Percentiles rank a stretch among this genome's conserved stretches.
Evolutionary conservation across 92 coral and sea anemone species (phyloP).

Genomic region (Phenganax stokvisi): DNA sequence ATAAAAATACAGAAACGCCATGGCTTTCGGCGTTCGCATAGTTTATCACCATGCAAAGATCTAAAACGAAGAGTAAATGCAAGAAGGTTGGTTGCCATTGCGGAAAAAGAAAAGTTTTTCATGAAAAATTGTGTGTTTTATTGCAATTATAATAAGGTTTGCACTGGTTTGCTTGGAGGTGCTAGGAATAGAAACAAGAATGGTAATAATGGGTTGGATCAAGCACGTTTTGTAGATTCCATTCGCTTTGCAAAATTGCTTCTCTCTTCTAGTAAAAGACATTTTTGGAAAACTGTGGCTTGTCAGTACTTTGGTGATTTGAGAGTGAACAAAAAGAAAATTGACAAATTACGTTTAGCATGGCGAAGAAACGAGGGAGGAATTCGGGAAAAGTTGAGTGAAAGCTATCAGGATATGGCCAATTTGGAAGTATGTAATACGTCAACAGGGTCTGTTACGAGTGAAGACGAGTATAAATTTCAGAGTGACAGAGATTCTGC

Average conservation of each 20-base stretch:
- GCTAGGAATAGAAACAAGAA: neutral
- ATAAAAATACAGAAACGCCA: neutral
- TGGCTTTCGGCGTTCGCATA: neutral
- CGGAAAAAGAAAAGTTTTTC: neutral
- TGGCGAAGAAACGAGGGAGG: slow-evolving; percentile 7
- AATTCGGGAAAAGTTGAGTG: neutral
- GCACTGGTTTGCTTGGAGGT: neutral
- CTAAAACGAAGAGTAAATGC: neutral
- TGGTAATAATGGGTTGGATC: neutral
- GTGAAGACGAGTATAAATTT: too few species aligned
- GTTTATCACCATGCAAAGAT: neutral
- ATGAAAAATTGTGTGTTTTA: neutral
- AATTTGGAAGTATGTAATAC: neutral
- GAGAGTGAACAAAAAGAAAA: neutral
- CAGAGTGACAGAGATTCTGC: neutral
- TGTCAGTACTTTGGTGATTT: slow-evolving; percentile 1
- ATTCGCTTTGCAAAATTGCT: neutral
- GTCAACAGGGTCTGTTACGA: too few species aligned
- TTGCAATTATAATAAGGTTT: neutral
- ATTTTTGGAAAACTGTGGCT: neutral
- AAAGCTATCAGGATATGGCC: neutral
- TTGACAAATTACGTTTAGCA: neutral
- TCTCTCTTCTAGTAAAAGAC: neutral
- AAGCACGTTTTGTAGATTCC: neutral
- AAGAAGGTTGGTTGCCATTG: slow-evolving; percentile 1